Base-by-base conservation (phyloP, 2,113 vertebrate genomes). In the Meleagris gallopavo region DNA sequence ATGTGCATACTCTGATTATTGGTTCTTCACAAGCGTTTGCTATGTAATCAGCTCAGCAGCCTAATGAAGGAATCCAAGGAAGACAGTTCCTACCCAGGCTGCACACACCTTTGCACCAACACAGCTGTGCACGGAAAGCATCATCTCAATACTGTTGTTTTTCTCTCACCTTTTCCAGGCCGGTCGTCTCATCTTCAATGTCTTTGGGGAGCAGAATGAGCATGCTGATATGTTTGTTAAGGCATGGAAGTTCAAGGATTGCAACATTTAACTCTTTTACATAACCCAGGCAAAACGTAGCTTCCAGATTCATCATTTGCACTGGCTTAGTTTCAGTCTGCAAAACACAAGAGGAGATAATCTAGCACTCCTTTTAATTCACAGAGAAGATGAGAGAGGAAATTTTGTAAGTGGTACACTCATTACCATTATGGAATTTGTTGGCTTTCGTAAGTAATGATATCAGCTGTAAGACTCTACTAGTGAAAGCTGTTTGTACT, bases 181-280 rank as follows among this genome's bases (percentile, higher is more conserved):
- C 99, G 2, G 98, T 98, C 16, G 97, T 97, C 40, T 97, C 92
- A 7, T 99, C 98, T 57, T 98, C 98, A 6, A 98, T 97, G 2
- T 97, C 95, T 76, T 88, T 97, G 52, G 99, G 99, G 3, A 99
- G 97, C 80, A 99, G 95, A 96, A 99, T 98, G 70, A 99, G 96
- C 99, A 99, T 99, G 94, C 99, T 99, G 60, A 99, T 98, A 40
- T 99, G 98, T 50, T 98, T 98, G 58, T 98, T 98, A 67, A 97
- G 96, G 88, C 99, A 99, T 3, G 99, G 99, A 58, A 99, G 95
- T 96, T 99, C 99, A 17, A 99, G 98, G 96, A 99, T 89, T 96
- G 98, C 97, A 86, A 98, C 95, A 46, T 95, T 97, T 65, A 97
- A 65, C 11, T 98, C 98, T 38, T 98, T 97, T 5, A 99, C 96